Evolutionary conservation across 2,113 vertebrate species (phyloP).

Genomic region (Gracilinanus agilis): DNA sequence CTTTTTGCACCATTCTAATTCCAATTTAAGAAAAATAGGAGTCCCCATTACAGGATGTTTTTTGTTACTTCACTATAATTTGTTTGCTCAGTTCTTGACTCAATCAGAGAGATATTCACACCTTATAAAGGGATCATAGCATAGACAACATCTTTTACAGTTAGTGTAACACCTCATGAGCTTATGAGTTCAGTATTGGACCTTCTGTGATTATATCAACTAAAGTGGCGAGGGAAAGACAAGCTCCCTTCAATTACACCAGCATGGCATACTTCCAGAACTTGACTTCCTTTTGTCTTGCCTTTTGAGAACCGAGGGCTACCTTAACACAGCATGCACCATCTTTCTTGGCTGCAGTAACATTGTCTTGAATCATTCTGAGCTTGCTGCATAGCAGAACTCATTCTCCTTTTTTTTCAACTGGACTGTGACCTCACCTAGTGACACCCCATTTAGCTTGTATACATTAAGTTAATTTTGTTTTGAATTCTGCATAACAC

Average conservation of each 20-base stretch:
- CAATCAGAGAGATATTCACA: background rate
- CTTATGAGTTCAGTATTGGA: background rate
- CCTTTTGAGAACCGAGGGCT: background rate
- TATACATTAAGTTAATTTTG: background rate
- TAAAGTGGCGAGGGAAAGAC: background rate
- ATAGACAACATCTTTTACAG: background rate
- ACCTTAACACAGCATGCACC: too few relatives aligned
- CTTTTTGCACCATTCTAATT: background rate
- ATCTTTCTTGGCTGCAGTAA: too few relatives aligned
- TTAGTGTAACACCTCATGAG: background rate
- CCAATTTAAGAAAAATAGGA: background rate
- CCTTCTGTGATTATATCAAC: background rate
- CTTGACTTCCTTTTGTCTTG: background rate
- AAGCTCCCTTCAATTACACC: background rate
- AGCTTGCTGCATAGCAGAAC: background rate
- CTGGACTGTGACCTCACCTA: background rate
- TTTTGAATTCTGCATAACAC: background rate
- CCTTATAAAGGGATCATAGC: background rate
- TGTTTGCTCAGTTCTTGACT: background rate
- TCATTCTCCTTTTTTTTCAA: background rate
- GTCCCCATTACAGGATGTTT: background rate
- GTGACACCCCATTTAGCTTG: background rate
- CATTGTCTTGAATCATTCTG: background rate
- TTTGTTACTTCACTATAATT: background rate
- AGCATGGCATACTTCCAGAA: background rate